Percentiles rank a stretch among this genome's conserved stretches.
These are phyloP conservation scores for Bedellia somnulentella DNA, from an alignment of 2,888 invertebrate genomes.

Conservation along the genomic window DNA sequence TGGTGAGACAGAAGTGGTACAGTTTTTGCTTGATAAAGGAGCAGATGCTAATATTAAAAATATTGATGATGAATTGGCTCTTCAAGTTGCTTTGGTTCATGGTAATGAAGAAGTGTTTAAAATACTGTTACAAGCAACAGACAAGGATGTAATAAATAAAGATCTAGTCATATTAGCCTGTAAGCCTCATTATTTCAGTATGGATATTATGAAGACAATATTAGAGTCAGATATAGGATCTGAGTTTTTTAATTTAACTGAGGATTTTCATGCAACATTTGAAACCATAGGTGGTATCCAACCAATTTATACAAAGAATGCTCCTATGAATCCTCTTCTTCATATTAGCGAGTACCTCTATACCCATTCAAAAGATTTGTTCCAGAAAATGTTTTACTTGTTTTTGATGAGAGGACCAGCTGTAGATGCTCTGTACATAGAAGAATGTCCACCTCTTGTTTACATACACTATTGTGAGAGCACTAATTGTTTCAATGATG, in stretches of 20 bases:
- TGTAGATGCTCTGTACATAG: slow-evolving; percentile 30
- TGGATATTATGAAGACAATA: slow-evolving; percentile 35
- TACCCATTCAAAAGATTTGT: slow-evolving; percentile 27
- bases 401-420: slow-evolving; percentile 37
- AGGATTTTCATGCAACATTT: slow-evolving; percentile 23
- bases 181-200: slow-evolving; percentile 42
- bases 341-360: slow-evolving; percentile 47
- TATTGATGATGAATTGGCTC: slow-evolving; percentile 24
- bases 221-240: slow-evolving; percentile 36
- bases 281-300: slow-evolving; percentile 23
- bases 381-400: slow-evolving; percentile 34
- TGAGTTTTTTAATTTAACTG: slow-evolving; percentile 35
- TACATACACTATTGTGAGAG: slow-evolving; percentile 37
- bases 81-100: slow-evolving; percentile 31
- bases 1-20: slow-evolving; percentile 25
- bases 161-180: slow-evolving; percentile 36
- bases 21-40: slow-evolving; percentile 33
- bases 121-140: slow-evolving; percentile 26
- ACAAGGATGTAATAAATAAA: slow-evolving; percentile 22
- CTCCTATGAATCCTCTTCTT: slow-evolving; percentile 39
- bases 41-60: slow-evolving; percentile 41
- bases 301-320: slow-evolving; percentile 26
- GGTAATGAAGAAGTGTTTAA: slow-evolving; percentile 29
- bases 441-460: slow-evolving; percentile 47
- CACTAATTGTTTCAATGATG: slow-evolving; percentile 29